Evolutionary conservation across 2,797 vertebrate genomes (phyloP).

Genomic region (Halcyon leucocephala): DNA sequence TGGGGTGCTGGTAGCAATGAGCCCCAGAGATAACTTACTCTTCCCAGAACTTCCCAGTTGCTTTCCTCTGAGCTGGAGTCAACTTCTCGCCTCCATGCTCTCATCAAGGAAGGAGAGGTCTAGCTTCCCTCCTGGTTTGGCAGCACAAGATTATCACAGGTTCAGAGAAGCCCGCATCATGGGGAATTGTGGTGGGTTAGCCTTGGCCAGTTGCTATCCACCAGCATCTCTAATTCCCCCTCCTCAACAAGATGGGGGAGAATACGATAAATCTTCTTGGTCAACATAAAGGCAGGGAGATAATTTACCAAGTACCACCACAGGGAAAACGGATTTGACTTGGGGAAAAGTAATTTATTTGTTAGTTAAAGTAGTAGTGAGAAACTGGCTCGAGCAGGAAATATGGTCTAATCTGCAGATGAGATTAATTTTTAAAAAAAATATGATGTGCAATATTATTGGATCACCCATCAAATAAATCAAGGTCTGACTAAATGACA

Average conservation of each 20-base stretch:
- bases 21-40: neutral
- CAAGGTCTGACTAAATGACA: neutral
- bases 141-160: neutral
- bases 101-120: neutral
- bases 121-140: neutral
- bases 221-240: neutral
- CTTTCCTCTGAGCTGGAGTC: neutral
- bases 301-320: no score
- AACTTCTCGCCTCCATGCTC: neutral
- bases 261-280: neutral
- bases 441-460: neutral
- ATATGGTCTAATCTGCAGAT: neutral
- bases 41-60: neutral
- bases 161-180: neutral
- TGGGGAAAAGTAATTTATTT: neutral
- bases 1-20: neutral
- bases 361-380: neutral
- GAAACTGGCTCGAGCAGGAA: neutral
- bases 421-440: neutral
- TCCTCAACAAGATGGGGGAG: neutral
- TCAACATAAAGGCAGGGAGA: no score
- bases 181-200: neutral
- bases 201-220: neutral
- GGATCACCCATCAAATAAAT: neutral
- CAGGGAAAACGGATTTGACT: neutral